Conservation (phyloP, 2,888 invertebrate genomes). For the Cryptus viduatorius region DNA sequence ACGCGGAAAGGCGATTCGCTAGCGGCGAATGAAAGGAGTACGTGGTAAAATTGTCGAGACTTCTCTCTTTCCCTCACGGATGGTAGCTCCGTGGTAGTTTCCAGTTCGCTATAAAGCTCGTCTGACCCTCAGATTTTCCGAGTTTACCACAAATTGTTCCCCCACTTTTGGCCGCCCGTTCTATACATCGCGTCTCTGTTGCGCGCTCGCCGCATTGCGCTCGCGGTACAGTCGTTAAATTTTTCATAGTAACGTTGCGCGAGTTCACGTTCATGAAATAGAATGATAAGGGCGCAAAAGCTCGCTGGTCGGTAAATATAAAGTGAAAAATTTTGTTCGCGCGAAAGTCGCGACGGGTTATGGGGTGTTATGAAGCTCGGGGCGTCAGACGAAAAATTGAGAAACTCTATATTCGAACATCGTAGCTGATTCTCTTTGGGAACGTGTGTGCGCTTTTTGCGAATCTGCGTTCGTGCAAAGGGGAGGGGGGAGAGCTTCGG, state of each 20-base stretch:
- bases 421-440: conserved; percentile 10
- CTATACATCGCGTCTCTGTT: not conserved
- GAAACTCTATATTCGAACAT: conserved; percentile 21
- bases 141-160: conserved; percentile 21
- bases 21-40: conserved; percentile 57
- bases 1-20: conserved; percentile 60
- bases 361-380: too few species aligned
- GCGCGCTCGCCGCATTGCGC: conserved; percentile 18
- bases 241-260: conserved; percentile 15
- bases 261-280: conserved; percentile 1
- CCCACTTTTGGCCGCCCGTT: not conserved
- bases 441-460: conserved; percentile 40
- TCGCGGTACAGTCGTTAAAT: conserved; percentile 20
- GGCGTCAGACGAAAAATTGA: not conserved
- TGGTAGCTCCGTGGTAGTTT: not conserved
- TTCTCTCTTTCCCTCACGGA: conserved; percentile 44
- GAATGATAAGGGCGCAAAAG: not conserved
- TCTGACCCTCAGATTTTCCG: conserved; percentile 54
- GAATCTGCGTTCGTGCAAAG: conserved; percentile 37
- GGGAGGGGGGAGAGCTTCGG: conserved; percentile 15
- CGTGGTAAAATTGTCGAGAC: conserved; percentile 57
- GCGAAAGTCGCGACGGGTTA: not conserved
- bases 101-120: not conserved
- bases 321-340: conserved; percentile 30
- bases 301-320: conserved; percentile 3